Conservation (phyloP, 1,140 invertebrate genomes). For the Heliconius nattereri region DNA sequence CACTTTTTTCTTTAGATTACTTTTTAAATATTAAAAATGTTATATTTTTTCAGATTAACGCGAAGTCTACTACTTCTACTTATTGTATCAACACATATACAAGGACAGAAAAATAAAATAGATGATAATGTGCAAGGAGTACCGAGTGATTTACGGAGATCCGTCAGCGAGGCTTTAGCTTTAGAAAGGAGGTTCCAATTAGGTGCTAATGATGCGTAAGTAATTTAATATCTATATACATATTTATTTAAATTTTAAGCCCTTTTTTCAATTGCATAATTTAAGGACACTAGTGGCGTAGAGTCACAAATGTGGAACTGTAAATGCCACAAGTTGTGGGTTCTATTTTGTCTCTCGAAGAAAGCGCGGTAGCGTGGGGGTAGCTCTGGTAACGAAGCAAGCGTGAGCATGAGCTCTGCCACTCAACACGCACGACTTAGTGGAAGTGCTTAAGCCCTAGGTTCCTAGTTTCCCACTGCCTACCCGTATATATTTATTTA, state of each 20-base stretch:
- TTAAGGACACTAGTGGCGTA: background rate
- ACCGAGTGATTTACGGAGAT: constrained; percentile 67
- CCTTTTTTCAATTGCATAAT: no score
- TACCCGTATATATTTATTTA: no score
- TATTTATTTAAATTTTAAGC: background rate
- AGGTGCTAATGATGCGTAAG: constrained; percentile 68
- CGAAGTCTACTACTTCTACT: constrained; percentile 60
- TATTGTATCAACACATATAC: constrained; percentile 46
- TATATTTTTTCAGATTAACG: constrained; percentile 52
- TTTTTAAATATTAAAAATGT: constrained; percentile 15
- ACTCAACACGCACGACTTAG: no score
- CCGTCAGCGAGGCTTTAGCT: constrained; percentile 69
- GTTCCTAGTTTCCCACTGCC: no score
- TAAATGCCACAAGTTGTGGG: no score
- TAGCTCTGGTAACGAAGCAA: no score
- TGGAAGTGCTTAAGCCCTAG: no score
- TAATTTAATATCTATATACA: constrained; percentile 12
- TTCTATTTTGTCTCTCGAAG: no score
- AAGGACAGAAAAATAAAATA: constrained; percentile 60
- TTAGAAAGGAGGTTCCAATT: constrained; percentile 65
- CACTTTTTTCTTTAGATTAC: background rate
- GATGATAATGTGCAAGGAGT: constrained; percentile 67
- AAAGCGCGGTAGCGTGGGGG: no score
- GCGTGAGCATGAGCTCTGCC: no score
- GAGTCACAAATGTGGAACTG: no score